A percentile compares a stretch with the other conserved stretches of the same genome.
phyloP scores from a whole-genome alignment of 2,888 invertebrate genomes.

The Lasioglossum leucozonium region DNA sequence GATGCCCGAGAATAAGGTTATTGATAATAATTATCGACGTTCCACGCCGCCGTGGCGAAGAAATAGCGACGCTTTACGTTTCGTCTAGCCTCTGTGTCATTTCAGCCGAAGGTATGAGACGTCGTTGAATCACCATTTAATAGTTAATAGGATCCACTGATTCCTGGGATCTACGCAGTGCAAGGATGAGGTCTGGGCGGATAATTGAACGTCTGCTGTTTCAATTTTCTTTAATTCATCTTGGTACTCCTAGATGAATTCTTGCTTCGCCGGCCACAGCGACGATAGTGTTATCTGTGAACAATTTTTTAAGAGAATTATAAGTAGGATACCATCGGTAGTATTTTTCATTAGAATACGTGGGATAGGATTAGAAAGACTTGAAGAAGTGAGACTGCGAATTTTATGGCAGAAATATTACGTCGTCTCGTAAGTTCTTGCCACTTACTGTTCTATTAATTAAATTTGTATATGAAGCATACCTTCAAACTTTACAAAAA shows the following conservation, averaged over 20 bases:
- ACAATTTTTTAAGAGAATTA: too few species aligned
- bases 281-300: too few species aligned
- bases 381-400: too few species aligned
- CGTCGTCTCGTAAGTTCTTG: too few species aligned
- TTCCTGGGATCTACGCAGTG: neutral
- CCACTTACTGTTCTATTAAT: too few species aligned
- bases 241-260: neutral
- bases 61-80: neutral
- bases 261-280: neutral
- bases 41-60: neutral
- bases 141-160: neutral
- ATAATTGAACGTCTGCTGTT: neutral
- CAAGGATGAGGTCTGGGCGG: neutral
- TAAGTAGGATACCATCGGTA: too few species aligned
- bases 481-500: too few species aligned
- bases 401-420: neutral
- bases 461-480: too few species aligned
- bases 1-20: constrained; percentile 38
- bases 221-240: neutral
- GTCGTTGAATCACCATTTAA: neutral
- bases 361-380: too few species aligned
- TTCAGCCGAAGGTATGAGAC: neutral
- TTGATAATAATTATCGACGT: constrained; percentile 44
- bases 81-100: neutral
- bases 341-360: neutral